Evolutionary conservation across 2,888 invertebrate species (phyloP).

Genomic region (Asteroscopus sphinx): DNA sequence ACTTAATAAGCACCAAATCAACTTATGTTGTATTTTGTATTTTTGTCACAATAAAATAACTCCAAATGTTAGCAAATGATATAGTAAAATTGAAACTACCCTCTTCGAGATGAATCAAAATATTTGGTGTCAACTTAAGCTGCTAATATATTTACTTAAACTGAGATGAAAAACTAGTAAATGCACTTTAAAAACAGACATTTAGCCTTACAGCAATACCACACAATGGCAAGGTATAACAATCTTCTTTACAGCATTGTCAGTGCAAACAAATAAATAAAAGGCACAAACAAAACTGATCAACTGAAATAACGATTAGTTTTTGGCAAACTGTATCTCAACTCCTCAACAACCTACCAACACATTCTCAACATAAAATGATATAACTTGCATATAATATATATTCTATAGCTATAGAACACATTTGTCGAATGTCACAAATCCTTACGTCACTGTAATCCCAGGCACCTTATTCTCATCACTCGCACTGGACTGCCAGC

Average conservation of each 20-base stretch:
- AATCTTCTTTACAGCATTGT: constrained; percentile 11
- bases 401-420: constrained; percentile 53
- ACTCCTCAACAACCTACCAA: constrained; percentile 33
- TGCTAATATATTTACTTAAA: constrained; percentile 21
- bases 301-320: constrained; percentile 30
- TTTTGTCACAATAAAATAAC: constrained; percentile 6
- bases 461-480: constrained; percentile 29
- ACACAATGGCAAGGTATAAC: constrained; percentile 13
- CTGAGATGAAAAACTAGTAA: constrained; percentile 30
- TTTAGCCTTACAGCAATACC: constrained; percentile 23
- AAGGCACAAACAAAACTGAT: constrained; percentile 26
- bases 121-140: constrained; percentile 48
- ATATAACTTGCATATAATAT: constrained; percentile 50
- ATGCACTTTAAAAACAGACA: constrained; percentile 30
- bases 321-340: constrained; percentile 45
- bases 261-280: constrained; percentile 30
- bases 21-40: constrained; percentile 22
- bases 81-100: not conserved
- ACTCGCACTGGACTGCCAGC: constrained; percentile 19
- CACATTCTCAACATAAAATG: constrained; percentile 40
- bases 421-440: constrained; percentile 49
- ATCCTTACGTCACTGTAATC: constrained; percentile 31
- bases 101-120: constrained; percentile 13
- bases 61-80: not conserved
- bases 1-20: constrained; percentile 47